phyloP scores from a whole-genome alignment of 2,888 invertebrate species.

The Scaptomyza tumidula region DNA sequence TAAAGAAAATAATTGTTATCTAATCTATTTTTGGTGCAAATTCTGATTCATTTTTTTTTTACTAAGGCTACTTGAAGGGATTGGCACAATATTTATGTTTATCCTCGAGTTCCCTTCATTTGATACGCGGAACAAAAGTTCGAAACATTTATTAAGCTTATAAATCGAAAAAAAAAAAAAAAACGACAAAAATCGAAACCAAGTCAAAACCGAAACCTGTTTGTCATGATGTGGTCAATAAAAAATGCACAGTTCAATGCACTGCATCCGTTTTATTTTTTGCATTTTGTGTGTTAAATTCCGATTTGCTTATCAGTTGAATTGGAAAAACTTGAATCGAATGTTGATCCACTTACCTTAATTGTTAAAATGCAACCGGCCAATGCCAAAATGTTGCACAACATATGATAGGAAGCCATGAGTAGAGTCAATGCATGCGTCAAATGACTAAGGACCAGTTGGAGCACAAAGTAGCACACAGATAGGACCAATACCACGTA shows the following conservation, averaged over 20 bases:
- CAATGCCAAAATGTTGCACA: conserved; percentile 96
- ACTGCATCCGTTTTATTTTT: conserved; percentile 23
- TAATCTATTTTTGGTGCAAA: background rate
- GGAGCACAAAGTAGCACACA: conserved; percentile 90
- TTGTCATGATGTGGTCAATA: conserved; percentile 10
- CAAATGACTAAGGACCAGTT: conserved; percentile 93
- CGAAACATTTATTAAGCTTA: conserved; percentile 17
- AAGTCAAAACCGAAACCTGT: conserved; percentile 46
- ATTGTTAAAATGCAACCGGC: conserved; percentile 91
- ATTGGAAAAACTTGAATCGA: conserved; percentile 29
- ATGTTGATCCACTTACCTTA: conserved; percentile 87
- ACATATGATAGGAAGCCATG: conserved; percentile 96
- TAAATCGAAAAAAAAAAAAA: conserved; percentile 11
- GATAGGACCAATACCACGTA: conserved; percentile 90
- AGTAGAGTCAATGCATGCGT: conserved; percentile 96
- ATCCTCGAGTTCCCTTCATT: background rate
- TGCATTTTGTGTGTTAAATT: conserved; percentile 3
- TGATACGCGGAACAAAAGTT: background rate
- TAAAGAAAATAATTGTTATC: background rate
- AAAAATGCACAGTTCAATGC: conserved; percentile 42
- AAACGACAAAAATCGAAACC: conserved; percentile 10
- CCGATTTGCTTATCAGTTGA: conserved; percentile 52
- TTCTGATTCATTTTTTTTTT: too few species aligned
- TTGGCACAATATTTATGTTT: background rate
- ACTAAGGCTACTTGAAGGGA: too few species aligned